A percentile compares a stretch with the other conserved stretches of the same genome.
Evolutionary conservation across 2,797 vertebrate genomes (phyloP).

Genomic region (Syngnathus acus): DNA sequence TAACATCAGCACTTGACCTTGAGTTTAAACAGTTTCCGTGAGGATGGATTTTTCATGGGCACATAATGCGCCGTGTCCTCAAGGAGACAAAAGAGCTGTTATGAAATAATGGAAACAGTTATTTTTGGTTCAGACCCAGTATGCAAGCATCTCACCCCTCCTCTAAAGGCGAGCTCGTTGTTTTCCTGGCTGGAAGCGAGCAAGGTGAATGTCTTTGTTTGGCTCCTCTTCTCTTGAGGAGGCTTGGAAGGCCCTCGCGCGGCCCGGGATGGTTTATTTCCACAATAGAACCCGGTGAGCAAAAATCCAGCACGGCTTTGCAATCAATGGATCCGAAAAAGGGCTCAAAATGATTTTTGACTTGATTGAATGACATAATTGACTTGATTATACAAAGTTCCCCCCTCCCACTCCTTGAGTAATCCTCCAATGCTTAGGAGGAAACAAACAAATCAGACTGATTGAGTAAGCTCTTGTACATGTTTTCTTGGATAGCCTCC

Average conservation of each 20-base stretch:
- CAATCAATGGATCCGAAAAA: slow-evolving; percentile 68
- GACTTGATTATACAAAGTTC: slow-evolving; percentile 74
- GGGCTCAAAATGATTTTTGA: slow-evolving; percentile 65
- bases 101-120: slow-evolving; percentile 53
- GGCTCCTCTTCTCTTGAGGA: slow-evolving; percentile 32
- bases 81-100: slow-evolving; percentile 54
- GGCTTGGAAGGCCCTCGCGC: slow-evolving; percentile 25
- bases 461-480: slow-evolving; percentile 67
- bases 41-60: slow-evolving; percentile 60
- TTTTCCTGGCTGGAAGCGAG: slow-evolving; percentile 30
- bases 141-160: slow-evolving; percentile 25
- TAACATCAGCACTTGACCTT: slow-evolving; percentile 63
- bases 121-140: slow-evolving; percentile 30
- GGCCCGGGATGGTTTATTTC: slow-evolving; percentile 48
- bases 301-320: slow-evolving; percentile 63
- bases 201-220: slow-evolving; percentile 60
- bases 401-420: slow-evolving; percentile 53
- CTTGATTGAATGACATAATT: slow-evolving; percentile 80
- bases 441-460: slow-evolving; percentile 79
- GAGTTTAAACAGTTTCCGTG: slow-evolving; percentile 58
- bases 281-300: slow-evolving; percentile 47
- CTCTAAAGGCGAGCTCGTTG: slow-evolving; percentile 9
- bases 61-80: slow-evolving; percentile 53
- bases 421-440: slow-evolving; percentile 68
- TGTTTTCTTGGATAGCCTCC: slow-evolving; percentile 57